Evolutionary conservation across 1,140 invertebrate species (phyloP).

Genomic region (Heliothis subflexa): DNA sequence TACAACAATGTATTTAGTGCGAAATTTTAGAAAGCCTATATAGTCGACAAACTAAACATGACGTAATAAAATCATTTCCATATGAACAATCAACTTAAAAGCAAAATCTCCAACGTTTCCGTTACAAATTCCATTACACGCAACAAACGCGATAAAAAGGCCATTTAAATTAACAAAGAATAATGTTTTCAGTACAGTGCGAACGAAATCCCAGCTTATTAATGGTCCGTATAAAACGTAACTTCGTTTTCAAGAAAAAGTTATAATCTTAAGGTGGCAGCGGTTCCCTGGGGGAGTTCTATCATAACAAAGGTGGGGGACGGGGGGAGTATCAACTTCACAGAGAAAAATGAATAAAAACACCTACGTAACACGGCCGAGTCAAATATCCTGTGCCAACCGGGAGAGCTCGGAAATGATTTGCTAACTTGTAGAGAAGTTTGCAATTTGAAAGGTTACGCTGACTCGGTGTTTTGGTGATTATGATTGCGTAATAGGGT

Average conservation of each 20-base stretch:
- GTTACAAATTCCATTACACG: constrained; percentile 36
- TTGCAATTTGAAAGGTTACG: constrained; percentile 18
- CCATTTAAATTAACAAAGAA: constrained; percentile 39
- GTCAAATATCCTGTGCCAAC: constrained; percentile 50
- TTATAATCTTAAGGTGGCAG: constrained; percentile 44
- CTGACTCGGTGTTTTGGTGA: background rate
- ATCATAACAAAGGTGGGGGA: constrained; percentile 34
- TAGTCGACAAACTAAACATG: too few species aligned
- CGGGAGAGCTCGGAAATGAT: constrained; percentile 31
- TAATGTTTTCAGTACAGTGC: constrained; percentile 14
- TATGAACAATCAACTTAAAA: background rate
- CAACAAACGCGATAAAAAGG: constrained; percentile 40
- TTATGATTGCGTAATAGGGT: constrained; percentile 3
- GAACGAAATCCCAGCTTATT: constrained; percentile 41
- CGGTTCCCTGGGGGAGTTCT: constrained; percentile 21
- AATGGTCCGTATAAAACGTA: constrained; percentile 43
- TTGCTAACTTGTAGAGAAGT: constrained; percentile 24
- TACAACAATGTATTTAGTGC: too few species aligned
- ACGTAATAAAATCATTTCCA: background rate
- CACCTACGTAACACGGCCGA: constrained; percentile 49
- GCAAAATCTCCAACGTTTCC: background rate
- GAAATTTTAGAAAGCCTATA: too few species aligned
- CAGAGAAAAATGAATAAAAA: constrained; percentile 52
- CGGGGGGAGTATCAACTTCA: constrained; percentile 35
- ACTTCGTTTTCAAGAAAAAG: constrained; percentile 41